Evolutionary conservation across 92 coral and sea anemone genomes (phyloP).

Genomic region (Heteractis magnifica): DNA sequence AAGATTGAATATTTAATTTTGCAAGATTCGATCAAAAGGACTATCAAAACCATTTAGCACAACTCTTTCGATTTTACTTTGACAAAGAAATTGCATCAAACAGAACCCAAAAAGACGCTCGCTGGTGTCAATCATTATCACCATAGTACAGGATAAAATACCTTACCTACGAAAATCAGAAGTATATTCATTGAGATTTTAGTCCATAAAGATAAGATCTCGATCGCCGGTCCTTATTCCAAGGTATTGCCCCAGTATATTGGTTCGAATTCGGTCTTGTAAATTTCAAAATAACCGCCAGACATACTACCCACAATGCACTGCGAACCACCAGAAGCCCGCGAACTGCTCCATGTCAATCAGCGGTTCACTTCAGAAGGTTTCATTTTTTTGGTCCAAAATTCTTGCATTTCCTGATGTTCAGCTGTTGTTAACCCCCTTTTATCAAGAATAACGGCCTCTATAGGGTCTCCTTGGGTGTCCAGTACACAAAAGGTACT

Average conservation of each 20-base stretch:
- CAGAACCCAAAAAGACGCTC: no score
- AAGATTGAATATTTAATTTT: no score
- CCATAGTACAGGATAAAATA: no score
- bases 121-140: no score
- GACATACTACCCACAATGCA: slow-evolving; percentile 31
- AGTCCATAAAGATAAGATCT: not conserved
- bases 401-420: slow-evolving; percentile 11
- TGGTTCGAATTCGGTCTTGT: not conserved
- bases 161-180: slow-evolving; percentile 5
- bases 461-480: not conserved
- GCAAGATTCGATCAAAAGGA: no score
- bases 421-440: not conserved
- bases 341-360: not conserved
- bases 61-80: no score
- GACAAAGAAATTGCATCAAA: no score
- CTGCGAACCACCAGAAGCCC: not conserved
- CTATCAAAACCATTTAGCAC: no score
- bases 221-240: not conserved
- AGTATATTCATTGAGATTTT: not conserved
- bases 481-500: not conserved
- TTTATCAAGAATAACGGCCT: not conserved
- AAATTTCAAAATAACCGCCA: slow-evolving; percentile 38
- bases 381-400: slow-evolving; percentile 2
- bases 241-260: not conserved
- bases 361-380: slow-evolving; percentile 20